These are phyloP conservation scores for Suillia variegata DNA, from an alignment of 2,888 invertebrate species.

Conservation along the genomic window DNA sequence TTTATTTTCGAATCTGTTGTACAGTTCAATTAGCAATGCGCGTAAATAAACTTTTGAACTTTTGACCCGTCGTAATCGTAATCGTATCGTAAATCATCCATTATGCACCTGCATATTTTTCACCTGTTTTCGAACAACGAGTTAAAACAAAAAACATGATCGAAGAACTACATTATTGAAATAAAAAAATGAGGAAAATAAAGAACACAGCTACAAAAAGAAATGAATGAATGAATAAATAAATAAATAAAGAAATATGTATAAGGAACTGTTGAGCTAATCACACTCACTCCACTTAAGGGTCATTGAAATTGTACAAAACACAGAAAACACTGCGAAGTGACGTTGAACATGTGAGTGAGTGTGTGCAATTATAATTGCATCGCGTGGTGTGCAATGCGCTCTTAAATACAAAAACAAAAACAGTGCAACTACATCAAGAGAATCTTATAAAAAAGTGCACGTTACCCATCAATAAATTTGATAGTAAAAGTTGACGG, in stretches of 20 bases:
- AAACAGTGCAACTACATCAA: not conserved
- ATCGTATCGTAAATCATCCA: too few species aligned
- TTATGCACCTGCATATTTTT: not conserved
- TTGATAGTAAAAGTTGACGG: constrained; percentile 11
- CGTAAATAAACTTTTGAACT: not conserved
- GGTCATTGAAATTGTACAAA: constrained; percentile 9
- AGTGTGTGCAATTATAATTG: not conserved
- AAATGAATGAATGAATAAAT: too few species aligned
- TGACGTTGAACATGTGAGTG: not conserved
- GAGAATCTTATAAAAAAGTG: not conserved
- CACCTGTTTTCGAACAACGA: not conserved
- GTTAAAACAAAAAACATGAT: too few species aligned
- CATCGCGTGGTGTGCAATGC: not conserved
- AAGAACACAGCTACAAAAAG: too few species aligned
- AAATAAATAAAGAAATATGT: too few species aligned
- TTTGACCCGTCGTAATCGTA: not conserved
- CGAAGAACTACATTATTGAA: too few species aligned
- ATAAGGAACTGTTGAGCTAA: not conserved
- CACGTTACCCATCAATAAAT: constrained; percentile 1
- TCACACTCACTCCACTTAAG: constrained; percentile 7
- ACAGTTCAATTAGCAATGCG: too few species aligned
- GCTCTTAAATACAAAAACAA: not conserved
- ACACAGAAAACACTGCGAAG: not conserved
- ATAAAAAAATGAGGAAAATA: too few species aligned
- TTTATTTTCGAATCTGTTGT: too few species aligned